Percentiles rank a stretch among this genome's conserved stretches.
Conservation (phyloP, 2,113 vertebrate species). For the Atherinomorus stipes region DNA sequence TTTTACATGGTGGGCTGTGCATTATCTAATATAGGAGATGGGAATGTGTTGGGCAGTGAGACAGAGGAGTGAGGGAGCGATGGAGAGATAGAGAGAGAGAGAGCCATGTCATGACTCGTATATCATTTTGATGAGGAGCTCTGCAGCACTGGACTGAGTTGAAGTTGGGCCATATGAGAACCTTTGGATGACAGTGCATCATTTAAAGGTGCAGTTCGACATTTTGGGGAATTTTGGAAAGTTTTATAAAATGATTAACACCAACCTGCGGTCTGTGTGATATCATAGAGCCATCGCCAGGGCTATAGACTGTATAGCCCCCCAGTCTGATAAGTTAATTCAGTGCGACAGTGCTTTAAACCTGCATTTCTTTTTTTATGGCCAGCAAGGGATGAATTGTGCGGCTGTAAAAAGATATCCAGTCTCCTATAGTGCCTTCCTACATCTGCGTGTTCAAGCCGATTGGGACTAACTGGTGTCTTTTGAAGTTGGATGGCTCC, state of each 20-base stretch:
- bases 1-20: slow-evolving; percentile 64
- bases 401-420: background rate
- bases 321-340: no score
- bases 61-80: slow-evolving; percentile 43
- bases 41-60: slow-evolving; percentile 56
- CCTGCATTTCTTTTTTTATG: no score
- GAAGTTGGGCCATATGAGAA: slow-evolving; percentile 47
- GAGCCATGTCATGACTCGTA: slow-evolving; percentile 54
- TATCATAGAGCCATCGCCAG: no score
- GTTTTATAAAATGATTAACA: background rate
- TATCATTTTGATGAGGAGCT: slow-evolving; percentile 65
- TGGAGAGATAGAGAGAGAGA: slow-evolving; percentile 27
- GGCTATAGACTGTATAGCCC: no score
- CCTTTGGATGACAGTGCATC: slow-evolving; percentile 7
- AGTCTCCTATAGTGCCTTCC: background rate
- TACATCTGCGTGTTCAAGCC: background rate
- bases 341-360: no score
- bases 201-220: slow-evolving; percentile 24
- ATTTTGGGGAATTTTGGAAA: background rate
- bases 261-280: background rate
- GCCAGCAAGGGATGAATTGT: no score
- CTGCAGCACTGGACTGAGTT: slow-evolving; percentile 54
- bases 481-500: background rate
- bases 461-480: background rate
- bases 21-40: slow-evolving; percentile 75